Base-by-base conservation (phyloP, 2,113 vertebrate genomes). In the Ammospiza caudacuta region DNA sequence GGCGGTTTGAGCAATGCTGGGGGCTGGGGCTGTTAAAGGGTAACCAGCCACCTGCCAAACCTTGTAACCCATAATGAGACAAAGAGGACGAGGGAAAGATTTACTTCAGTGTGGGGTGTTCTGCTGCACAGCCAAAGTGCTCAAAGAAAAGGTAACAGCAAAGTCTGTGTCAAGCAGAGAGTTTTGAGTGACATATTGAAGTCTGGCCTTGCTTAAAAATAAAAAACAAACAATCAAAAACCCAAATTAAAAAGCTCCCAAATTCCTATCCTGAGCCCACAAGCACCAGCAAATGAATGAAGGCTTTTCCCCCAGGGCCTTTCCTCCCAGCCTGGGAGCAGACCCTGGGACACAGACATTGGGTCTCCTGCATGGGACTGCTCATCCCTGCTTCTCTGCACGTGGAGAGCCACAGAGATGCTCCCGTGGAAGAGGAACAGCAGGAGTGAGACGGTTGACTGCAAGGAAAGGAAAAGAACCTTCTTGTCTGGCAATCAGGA, bases 11-110 rank as follows among this genome's bases (percentile, higher is more conserved):
- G 73, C 90, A 84, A 37, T 9, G 80, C 35, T 81, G 43, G 22
- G 74, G 72, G 67, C 81, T 33, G 70, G 61, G 58, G 62, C 73
- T 93, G 95, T 96, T 96, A 96, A 96, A 94, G 77, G 87, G 74
- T 96, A 96, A 96, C 96, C 19, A 77, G 20, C 6, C 9, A 5
- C 29, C 37, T 2, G 49, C 16, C 85, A 46, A 28, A 51, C 73
- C 73, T 74, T n/a, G 70, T 41, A 19, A 87, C 77, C 16, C 14
- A 52, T 73, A 68, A 89, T 43, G 84, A 83, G 24, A 78, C 37
- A 55, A 58, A 12, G 70, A 44, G 29, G 33, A 41, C 0, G 0
- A 68, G 63, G 80, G 64, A 75, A 89, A 89, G 64, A 59, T 83
- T 77, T 59, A 81, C 83, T 89, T 49, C 1, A 3, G 15, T 5